Conservation (phyloP, 2,113 vertebrate genomes). For the Maylandia zebra region DNA sequence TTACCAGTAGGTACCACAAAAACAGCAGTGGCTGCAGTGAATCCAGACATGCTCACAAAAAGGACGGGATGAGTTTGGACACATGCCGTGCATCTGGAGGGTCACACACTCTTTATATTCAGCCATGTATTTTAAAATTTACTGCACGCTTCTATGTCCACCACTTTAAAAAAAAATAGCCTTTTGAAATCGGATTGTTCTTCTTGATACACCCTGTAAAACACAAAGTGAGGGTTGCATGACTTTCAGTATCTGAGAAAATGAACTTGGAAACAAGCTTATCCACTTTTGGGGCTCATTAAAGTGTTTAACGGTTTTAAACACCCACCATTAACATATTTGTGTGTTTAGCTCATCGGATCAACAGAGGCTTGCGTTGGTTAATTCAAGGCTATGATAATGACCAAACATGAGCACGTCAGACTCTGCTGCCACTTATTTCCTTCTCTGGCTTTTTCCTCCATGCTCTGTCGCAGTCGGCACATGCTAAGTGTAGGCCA, state of each 20-base stretch:
- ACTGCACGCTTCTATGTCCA: not conserved
- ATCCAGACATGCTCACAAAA: not conserved
- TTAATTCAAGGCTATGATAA: not conserved
- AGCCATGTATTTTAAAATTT: not conserved
- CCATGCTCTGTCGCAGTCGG: slow-evolving; percentile 3
- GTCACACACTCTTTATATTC: not conserved
- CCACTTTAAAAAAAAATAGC: not conserved
- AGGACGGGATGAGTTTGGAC: not conserved
- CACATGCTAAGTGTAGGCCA: slow-evolving; percentile 17
- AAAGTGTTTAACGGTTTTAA: not conserved
- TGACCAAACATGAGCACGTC: not conserved
- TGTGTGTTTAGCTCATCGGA: not conserved
- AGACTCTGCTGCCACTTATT: not conserved
- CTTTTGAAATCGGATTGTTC: not conserved
- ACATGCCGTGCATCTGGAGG: not conserved
- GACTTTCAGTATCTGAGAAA: not conserved
- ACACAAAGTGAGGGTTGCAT: not conserved
- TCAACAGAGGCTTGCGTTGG: not conserved
- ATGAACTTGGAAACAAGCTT: not conserved
- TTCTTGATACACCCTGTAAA: not conserved
- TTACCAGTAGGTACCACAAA: not conserved
- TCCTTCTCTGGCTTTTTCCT: not conserved
- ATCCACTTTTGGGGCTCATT: not conserved
- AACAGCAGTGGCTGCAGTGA: not conserved
- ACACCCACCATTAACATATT: slow-evolving; percentile 4